phyloP scores from a whole-genome alignment of 2,797 vertebrate species.

The Hipposideros larvatus region DNA sequence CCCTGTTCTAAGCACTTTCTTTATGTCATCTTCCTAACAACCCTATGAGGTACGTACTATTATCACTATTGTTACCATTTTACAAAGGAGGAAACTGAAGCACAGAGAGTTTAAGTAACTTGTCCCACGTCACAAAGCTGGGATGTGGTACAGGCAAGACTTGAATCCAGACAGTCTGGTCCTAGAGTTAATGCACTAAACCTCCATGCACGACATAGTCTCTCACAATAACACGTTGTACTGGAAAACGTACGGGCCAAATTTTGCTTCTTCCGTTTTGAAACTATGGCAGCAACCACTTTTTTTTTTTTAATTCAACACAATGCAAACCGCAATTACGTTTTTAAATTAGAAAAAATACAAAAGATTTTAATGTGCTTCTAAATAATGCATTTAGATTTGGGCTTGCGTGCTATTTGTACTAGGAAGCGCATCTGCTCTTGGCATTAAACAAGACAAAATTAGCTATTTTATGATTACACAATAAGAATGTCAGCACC shows the following conservation, averaged over 20 bases:
- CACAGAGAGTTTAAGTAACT: not conserved
- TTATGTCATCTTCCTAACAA: not conserved
- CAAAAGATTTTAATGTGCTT: constrained; percentile 5
- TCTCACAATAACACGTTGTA: not conserved
- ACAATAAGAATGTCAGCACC: constrained; percentile 50
- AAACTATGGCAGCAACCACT: not conserved
- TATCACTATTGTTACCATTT: not conserved
- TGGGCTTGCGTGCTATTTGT: constrained; percentile 45
- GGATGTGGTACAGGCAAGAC: not conserved
- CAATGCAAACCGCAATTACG: constrained; percentile 13
- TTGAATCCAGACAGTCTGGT: not conserved
- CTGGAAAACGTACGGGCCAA: not conserved
- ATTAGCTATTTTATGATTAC: constrained; percentile 64
- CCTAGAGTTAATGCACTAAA: not conserved
- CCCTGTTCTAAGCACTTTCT: not conserved
- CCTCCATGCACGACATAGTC: not conserved
- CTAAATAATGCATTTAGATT: constrained; percentile 62
- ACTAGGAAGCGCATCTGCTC: constrained; percentile 67
- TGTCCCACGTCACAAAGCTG: not conserved
- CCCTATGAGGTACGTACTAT: not conserved
- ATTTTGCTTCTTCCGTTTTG: constrained; percentile 11
- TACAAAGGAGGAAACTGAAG: not conserved
- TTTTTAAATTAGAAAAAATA: constrained; percentile 51
- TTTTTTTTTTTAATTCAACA: not conserved
- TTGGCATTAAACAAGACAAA: constrained; percentile 48